These are phyloP conservation scores for Dicrostonyx torquatus DNA, from an alignment of 2,797 vertebrate genomes.

Conservation along the genomic window DNA sequence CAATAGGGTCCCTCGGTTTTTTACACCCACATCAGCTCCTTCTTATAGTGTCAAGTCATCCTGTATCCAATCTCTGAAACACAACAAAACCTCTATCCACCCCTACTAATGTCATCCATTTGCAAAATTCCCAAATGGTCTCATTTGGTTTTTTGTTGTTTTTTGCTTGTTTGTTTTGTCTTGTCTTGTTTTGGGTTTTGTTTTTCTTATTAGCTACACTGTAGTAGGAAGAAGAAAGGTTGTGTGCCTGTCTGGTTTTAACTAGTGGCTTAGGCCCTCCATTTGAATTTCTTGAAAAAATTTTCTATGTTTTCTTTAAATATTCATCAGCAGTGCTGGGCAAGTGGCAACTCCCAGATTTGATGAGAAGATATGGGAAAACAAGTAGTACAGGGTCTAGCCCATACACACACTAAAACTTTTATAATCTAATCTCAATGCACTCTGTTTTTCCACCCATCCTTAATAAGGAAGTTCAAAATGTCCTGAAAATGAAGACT, in stretches of 20 bases:
- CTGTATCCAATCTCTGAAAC: background rate
- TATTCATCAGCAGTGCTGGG: background rate
- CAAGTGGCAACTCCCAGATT: background rate
- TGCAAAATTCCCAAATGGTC: background rate
- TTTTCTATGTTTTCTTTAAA: background rate
- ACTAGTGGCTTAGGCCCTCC: background rate
- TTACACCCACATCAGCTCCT: background rate
- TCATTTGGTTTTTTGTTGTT: background rate
- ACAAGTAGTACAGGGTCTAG: background rate
- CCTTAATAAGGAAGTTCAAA: background rate
- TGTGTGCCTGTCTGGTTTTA: background rate
- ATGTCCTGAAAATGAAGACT: background rate
- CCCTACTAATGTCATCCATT: rapidly evolving
- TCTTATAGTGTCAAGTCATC: background rate
- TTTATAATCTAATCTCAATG: background rate
- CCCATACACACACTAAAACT: background rate
- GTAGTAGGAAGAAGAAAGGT: background rate
- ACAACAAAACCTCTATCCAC: background rate
- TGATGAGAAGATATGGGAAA: background rate
- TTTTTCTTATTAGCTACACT: background rate
- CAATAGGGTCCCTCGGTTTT: background rate
- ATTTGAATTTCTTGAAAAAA: background rate
- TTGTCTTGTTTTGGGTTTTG: background rate
- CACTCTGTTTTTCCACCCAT: background rate
- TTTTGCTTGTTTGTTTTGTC: background rate